Percentiles rank a stretch among this genome's conserved stretches.
These are phyloP conservation scores for Drosophila hydei DNA, from an alignment of 1,140 invertebrate species.

Conservation along the genomic window DNA sequence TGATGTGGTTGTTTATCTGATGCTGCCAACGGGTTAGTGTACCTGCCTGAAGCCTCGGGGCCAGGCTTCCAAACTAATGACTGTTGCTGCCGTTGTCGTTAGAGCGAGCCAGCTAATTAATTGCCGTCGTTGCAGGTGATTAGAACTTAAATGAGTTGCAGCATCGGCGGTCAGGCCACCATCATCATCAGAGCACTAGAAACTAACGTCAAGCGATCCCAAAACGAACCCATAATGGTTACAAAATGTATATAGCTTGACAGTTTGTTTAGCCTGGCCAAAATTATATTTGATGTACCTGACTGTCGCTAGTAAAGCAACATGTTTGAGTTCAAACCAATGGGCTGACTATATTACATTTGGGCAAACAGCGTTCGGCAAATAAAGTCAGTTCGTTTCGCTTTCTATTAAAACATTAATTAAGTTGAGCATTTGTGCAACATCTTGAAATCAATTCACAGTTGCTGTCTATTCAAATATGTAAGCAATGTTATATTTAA, in stretches of 20 bases:
- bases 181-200: slow-evolving; percentile 10
- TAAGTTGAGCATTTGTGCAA: neutral
- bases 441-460: too few species aligned
- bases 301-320: slow-evolving; percentile 14
- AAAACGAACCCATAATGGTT: slow-evolving; percentile 42
- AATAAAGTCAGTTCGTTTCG: neutral
- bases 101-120: slow-evolving; percentile 64
- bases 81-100: slow-evolving; percentile 62
- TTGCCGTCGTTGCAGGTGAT: slow-evolving; percentile 73
- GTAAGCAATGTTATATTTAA: neutral
- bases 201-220: slow-evolving; percentile 8
- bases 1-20: slow-evolving; percentile 65
- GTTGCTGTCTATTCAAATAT: neutral
- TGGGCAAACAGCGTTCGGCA: slow-evolving; percentile 12
- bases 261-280: slow-evolving; percentile 9
- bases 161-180: slow-evolving; percentile 13
- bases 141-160: slow-evolving; percentile 75
- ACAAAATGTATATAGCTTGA: slow-evolving; percentile 27
- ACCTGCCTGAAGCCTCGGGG: neutral
- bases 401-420: neutral
- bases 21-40: slow-evolving; percentile 36
- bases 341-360: slow-evolving; percentile 8
- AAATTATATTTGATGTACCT: slow-evolving; percentile 19
- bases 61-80: slow-evolving; percentile 58
- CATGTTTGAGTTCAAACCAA: slow-evolving; percentile 23